A percentile compares a stretch with the other conserved stretches of the same genome.
These are phyloP conservation scores for Drosophila grimshawi DNA, from an alignment of 1,140 invertebrate species.

Conservation along the genomic window DNA sequence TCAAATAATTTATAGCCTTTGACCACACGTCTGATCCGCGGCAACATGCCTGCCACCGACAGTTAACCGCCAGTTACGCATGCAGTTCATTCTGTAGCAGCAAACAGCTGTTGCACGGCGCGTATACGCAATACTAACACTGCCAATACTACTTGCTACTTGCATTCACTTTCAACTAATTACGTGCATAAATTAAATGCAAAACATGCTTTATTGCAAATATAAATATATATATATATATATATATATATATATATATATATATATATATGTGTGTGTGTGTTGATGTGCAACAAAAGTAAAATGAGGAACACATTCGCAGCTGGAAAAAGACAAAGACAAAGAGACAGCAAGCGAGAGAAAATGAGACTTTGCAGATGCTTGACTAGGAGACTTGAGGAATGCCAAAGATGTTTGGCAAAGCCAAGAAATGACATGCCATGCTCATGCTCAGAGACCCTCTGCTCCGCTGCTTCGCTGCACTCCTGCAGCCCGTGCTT, in stretches of 20 bases:
- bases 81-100: slow-evolving; percentile 18
- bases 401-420: slow-evolving; percentile 75
- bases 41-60: background rate
- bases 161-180: slow-evolving; percentile 59
- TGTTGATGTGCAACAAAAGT: slow-evolving; percentile 55
- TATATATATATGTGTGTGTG: too few relatives aligned
- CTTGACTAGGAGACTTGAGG: slow-evolving; percentile 57
- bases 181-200: slow-evolving; percentile 58
- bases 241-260: too few relatives aligned
- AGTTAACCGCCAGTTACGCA: background rate
- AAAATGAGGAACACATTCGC: slow-evolving; percentile 72
- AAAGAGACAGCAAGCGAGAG: slow-evolving; percentile 33
- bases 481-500: slow-evolving; percentile 3
- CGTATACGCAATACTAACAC: slow-evolving; percentile 61
- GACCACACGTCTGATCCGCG: slow-evolving; percentile 21
- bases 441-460: slow-evolving; percentile 58
- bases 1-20: slow-evolving; percentile 52
- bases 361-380: slow-evolving; percentile 41
- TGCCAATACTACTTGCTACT: background rate
- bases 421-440: slow-evolving; percentile 79
- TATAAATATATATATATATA: background rate
- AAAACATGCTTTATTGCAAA: slow-evolving; percentile 66
- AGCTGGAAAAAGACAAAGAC: slow-evolving; percentile 56
- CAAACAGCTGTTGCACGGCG: slow-evolving; percentile 17
- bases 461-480: slow-evolving; percentile 26